Base-by-base conservation (phyloP, 2,888 invertebrate genomes). In the Ptychoptera albimana region DNA sequence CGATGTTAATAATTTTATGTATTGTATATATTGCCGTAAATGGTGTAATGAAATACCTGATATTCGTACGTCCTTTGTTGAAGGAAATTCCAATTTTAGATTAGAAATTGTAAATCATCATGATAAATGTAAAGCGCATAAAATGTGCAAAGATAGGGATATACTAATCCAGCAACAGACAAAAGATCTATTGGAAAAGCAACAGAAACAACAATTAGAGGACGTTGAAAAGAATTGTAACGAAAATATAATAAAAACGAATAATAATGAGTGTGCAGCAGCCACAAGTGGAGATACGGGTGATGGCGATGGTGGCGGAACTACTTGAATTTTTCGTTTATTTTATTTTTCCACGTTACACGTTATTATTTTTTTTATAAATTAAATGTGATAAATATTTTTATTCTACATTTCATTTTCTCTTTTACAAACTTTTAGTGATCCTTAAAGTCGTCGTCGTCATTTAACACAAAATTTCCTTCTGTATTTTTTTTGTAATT, bases 41-140 rank as follows among this genome's bases (percentile, higher is more conserved):
- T 82, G 82, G 81, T 78, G 79, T 43, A 71, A 72, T 40, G 73
- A 74, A 15, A 68, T 79, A 51, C 75, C 79, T 11, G 77, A 79
- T 48, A 79, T 79, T 54, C 72, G 81, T 46, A 82, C 82, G n/a
- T 81, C 81, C 1, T 83, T 83, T 54, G 79, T 81, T n/a, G 77
- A 78, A 54, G 82, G 82, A 46, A 83, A 79, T 55, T 73, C 77
- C 39, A 82, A 82, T 61, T 82, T 82, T 63, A 71, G 82, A 43
- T 67, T 82, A 48, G 82, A 82, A 66, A 82, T 82, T 54, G 75
- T 83, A 39, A 82, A 82, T 60, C 82, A 82, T 61, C 82, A 82
- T 57, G 78, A 82, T 59, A 82, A 79, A 59, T 81, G 80, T 60
- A 83, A 82, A 61, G 81, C 81, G 31, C 82, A 82, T 60, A 73